Base-by-base conservation (phyloP, 1,140 invertebrate species). In the Zaprionus lachaisei region DNA sequence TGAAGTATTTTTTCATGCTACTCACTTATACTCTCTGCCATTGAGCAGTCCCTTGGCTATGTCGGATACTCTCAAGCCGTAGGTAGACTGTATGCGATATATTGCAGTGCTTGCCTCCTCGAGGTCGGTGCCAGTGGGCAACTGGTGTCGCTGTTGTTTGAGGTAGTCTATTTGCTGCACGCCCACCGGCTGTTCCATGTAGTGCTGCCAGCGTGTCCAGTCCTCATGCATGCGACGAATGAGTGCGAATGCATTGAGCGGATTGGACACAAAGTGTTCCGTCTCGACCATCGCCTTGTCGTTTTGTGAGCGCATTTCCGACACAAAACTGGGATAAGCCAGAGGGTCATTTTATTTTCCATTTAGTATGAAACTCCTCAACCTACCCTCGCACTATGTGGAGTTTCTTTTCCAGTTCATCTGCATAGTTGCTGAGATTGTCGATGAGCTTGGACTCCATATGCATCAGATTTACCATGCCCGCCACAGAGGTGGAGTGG, bases 21-120 rank as follows among this genome's bases (percentile, higher is more conserved):
- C 72, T 90, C 93, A 97, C 96, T 96, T 96, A 92, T 97, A 97
- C 75, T 96, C 95, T 5, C 96, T 95, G 2, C 97, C 97, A 89
- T 97, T 96, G 28, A 99, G 94, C 72, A 96, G 95, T 7, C 99
- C 99, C 41, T 96, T 94, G 2, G 98, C 97, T 60, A 99, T 95
- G 38, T 97, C 96, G 1, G 95, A 93, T 7, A 98, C 97, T 31
- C 98, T 96, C 2, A 99, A 94, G 72, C 96, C 95, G 93, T 99
- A 99, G 5, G 98, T 99, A 87, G 98, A 97, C 92, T 99, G 98
- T 15, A 99, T 94, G 68, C 98, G 95, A 77, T 98, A 96, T 38
- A 99, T 94, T 44, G 98, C 98, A 17, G 96, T 95, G 7, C 98
- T 98, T 9, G 98, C 98, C 11, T 99, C 99, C 80, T 96, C 96